These are phyloP conservation scores for Delia radicum DNA, from an alignment of 1,140 invertebrate species.

Conservation along the genomic window DNA sequence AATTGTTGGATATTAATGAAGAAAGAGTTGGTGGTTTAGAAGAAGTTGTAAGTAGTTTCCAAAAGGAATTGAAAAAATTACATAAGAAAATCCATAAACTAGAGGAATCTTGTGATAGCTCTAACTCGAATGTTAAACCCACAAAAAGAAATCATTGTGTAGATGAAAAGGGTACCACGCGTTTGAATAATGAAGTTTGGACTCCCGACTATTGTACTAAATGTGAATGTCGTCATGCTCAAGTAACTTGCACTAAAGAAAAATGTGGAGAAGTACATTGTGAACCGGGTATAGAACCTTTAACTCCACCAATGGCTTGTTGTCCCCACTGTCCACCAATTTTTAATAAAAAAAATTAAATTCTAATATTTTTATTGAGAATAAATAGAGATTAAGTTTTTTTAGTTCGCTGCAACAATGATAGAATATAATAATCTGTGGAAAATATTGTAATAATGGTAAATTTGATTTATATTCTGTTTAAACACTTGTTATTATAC, in stretches of 20 bases:
- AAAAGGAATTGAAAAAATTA: slow-evolving; percentile 59
- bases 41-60: slow-evolving; percentile 57
- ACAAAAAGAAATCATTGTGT: slow-evolving; percentile 41
- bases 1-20: slow-evolving; percentile 44
- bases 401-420: no score
- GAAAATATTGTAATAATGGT: neutral
- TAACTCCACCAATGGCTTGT: slow-evolving; percentile 19
- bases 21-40: slow-evolving; percentile 60
- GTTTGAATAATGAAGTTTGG: slow-evolving; percentile 57
- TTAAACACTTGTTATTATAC: no score
- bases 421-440: no score
- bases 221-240: slow-evolving; percentile 54
- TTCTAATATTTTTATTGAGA: slow-evolving; percentile 3
- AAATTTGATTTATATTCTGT: no score
- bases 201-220: slow-evolving; percentile 56
- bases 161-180: slow-evolving; percentile 46
- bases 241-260: slow-evolving; percentile 36
- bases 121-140: slow-evolving; percentile 28
- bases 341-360: neutral
- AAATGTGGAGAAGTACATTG: slow-evolving; percentile 32
- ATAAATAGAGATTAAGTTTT: neutral
- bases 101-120: slow-evolving; percentile 45
- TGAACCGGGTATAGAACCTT: neutral
- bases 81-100: slow-evolving; percentile 58
- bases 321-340: slow-evolving; percentile 18